Percentiles rank a stretch among this genome's conserved stretches.
These are phyloP conservation scores for Phenganax stokvisi DNA, from an alignment of 92 coral and sea anemone genomes.

Conservation along the genomic window DNA sequence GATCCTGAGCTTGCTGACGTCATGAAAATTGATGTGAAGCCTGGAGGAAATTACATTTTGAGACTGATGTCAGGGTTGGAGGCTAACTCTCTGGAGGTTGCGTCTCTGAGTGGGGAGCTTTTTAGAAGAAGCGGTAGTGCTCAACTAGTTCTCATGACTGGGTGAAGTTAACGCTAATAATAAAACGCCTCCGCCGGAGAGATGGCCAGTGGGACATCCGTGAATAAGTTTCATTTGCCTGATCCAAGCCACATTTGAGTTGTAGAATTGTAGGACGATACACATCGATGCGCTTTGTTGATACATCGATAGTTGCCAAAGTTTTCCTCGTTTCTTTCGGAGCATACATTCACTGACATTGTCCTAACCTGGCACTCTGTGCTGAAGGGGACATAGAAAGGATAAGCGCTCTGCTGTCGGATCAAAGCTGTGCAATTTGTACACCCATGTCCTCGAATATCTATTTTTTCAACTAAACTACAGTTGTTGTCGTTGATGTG, in stretches of 20 bases:
- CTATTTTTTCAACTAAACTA: not conserved
- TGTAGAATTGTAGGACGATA: not conserved
- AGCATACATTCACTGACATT: not conserved
- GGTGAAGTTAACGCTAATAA: too few species aligned
- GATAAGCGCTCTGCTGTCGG: not conserved
- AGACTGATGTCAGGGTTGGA: too few species aligned
- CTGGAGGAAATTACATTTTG: constrained; percentile 51
- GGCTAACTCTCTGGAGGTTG: constrained; percentile 26
- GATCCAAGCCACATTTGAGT: constrained; percentile 1
- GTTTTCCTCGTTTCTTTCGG: not conserved
- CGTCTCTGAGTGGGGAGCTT: too few species aligned
- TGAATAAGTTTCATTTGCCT: not conserved
- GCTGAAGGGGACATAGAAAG: not conserved
- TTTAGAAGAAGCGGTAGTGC: too few species aligned
- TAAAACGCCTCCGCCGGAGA: too few species aligned
- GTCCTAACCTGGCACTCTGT: not conserved
- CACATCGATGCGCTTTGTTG: not conserved
- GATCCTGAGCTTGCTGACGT: constrained; percentile 62
- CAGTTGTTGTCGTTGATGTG: not conserved
- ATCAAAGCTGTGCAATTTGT: not conserved
- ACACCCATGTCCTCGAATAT: not conserved
- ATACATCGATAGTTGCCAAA: not conserved
- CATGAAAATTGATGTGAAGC: constrained; percentile 63
- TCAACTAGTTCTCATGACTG: too few species aligned
- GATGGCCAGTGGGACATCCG: not conserved